Evolutionary conservation across 2,888 invertebrate genomes (phyloP).

Genomic region (Agonopterix heracliana): DNA sequence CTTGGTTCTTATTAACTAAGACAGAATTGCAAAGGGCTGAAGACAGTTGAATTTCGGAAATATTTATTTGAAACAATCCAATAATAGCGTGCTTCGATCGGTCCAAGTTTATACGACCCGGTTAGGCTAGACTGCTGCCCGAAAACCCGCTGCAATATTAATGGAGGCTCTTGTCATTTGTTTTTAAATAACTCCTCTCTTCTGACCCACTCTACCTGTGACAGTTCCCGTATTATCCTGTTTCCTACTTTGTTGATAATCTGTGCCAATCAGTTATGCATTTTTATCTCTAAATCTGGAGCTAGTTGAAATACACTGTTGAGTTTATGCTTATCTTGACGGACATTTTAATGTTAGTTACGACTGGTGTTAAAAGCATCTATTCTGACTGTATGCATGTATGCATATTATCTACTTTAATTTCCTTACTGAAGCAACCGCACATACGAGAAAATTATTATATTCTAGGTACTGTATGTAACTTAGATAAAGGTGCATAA

Average conservation of each 20-base stretch:
- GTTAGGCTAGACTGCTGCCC: slow-evolving; percentile 49
- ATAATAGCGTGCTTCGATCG: slow-evolving; percentile 69
- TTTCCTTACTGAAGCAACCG: too few species aligned
- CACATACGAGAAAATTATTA: too few species aligned
- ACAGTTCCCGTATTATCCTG: slow-evolving; percentile 49
- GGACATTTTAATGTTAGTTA: too few species aligned
- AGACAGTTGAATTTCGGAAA: slow-evolving; percentile 39
- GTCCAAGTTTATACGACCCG: slow-evolving; percentile 64
- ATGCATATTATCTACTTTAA: too few species aligned
- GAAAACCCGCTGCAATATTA: slow-evolving; percentile 52
- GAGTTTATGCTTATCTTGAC: not conserved
- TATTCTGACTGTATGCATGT: too few species aligned
- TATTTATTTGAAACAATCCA: slow-evolving; percentile 51
- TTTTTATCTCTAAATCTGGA: slow-evolving; percentile 13
- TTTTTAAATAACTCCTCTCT: slow-evolving; percentile 43
- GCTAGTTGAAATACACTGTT: not conserved
- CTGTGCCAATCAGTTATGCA: slow-evolving; percentile 29
- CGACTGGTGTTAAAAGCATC: too few species aligned
- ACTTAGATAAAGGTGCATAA: too few species aligned
- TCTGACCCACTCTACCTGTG: slow-evolving; percentile 52
- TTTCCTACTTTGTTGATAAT: slow-evolving; percentile 25
- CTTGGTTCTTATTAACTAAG: slow-evolving; percentile 8
- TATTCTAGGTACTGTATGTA: too few species aligned
- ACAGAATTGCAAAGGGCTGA: slow-evolving; percentile 21
- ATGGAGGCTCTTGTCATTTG: slow-evolving; percentile 58